These are phyloP conservation scores for Sphenopsis melanotis DNA, from an alignment of 2,797 vertebrate genomes.

Conservation along the genomic window DNA sequence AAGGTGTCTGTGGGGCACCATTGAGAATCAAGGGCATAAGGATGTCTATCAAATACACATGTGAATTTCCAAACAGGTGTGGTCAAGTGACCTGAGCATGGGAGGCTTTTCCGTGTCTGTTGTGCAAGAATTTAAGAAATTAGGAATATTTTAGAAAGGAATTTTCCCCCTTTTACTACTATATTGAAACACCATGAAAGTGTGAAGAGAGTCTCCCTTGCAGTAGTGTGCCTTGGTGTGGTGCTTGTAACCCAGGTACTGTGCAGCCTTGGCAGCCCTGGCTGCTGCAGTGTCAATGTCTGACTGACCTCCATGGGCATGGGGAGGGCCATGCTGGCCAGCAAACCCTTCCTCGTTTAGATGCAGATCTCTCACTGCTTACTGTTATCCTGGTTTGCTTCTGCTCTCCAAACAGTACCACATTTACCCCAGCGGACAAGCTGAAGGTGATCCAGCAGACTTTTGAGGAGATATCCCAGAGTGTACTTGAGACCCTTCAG, in stretches of 20 bases:
- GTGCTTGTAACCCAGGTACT: not conserved
- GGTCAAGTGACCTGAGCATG: not conserved
- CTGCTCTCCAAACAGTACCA: slow-evolving; percentile 81
- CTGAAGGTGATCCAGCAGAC: slow-evolving; percentile 96
- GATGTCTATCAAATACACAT: not conserved
- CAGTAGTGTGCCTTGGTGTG: not conserved
- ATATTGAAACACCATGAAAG: not conserved
- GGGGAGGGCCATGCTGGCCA: not conserved
- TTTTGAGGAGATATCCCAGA: slow-evolving; percentile 97
- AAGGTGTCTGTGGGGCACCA: not conserved
- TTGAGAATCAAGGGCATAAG: not conserved
- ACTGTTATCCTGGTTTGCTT: not conserved
- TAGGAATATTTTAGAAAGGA: not conserved
- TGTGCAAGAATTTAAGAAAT: not conserved
- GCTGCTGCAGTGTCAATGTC: not conserved
- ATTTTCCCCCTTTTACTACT: not conserved
- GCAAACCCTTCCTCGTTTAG: not conserved
- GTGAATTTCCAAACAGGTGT: not conserved
- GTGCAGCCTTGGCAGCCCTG: not conserved
- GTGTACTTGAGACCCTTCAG: slow-evolving; percentile 85
- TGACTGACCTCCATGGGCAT: not conserved
- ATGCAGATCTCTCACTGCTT: not conserved
- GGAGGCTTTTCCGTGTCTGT: not conserved
- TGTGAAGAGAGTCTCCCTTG: not conserved
- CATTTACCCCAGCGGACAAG: slow-evolving; percentile 96